A percentile compares a stretch with the other conserved stretches of the same genome.
These are phyloP conservation scores for Onychomys torridus DNA, from an alignment of 2,797 vertebrate species.

Conservation along the genomic window DNA sequence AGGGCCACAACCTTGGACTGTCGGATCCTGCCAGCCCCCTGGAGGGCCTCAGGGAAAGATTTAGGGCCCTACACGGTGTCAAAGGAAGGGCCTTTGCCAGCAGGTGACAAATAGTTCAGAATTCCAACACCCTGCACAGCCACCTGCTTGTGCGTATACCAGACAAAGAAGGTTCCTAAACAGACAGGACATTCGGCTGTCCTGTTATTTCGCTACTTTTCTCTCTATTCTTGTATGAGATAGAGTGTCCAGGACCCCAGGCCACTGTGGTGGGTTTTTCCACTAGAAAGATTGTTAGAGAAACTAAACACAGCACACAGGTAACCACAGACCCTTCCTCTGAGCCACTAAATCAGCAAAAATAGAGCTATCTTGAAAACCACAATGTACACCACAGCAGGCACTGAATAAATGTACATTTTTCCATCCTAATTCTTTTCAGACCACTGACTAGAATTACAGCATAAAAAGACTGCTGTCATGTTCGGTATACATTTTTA, in stretches of 20 bases:
- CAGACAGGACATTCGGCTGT: not conserved
- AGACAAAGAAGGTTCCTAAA: not conserved
- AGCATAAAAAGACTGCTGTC: constrained; percentile 87
- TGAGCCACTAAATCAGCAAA: constrained; percentile 33
- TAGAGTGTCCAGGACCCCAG: not conserved
- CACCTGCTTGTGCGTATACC: not conserved
- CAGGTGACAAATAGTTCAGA: not conserved
- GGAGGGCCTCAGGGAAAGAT: not conserved
- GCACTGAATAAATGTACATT: constrained; percentile 78
- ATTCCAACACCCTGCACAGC: not conserved
- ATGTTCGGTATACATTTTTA: constrained; percentile 84
- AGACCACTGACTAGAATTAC: constrained; percentile 84
- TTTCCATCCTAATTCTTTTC: constrained; percentile 84
- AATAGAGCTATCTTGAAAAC: constrained; percentile 51
- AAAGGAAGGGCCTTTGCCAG: not conserved
- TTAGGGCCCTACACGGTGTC: not conserved
- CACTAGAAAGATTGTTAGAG: not conserved
- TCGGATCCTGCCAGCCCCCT: not conserved
- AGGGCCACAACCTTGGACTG: not conserved
- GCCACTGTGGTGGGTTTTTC: not conserved
- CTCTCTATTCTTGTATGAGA: not conserved
- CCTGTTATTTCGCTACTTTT: not conserved
- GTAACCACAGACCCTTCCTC: constrained; percentile 1
- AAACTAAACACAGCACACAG: not conserved
- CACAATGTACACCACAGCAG: constrained; percentile 56